phyloP scores from a whole-genome alignment of 2,113 vertebrate genomes.

The Nycticryphes semicollaris region DNA sequence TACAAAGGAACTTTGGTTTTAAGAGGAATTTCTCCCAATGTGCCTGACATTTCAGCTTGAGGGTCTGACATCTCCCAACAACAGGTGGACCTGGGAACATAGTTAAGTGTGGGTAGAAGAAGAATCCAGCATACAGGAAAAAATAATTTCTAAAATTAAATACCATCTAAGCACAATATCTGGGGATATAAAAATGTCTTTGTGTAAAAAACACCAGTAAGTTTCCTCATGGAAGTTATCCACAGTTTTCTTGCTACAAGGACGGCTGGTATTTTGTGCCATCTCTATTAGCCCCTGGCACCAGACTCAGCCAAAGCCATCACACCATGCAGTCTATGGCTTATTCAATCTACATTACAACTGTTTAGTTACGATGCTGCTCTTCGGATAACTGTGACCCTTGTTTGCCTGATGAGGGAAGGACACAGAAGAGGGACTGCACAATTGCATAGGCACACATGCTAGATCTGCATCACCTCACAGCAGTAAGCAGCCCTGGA shows the following conservation, averaged over 20 bases:
- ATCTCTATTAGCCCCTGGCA: background rate
- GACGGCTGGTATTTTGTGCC: background rate
- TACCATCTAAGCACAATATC: background rate
- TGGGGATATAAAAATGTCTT: background rate
- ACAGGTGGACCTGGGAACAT: background rate
- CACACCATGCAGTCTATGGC: background rate
- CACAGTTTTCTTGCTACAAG: background rate
- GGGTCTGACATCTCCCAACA: slow-evolving; percentile 3
- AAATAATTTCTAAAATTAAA: background rate
- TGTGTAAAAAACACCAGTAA: background rate
- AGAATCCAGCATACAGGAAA: background rate
- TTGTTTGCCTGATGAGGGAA: background rate
- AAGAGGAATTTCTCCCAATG: background rate
- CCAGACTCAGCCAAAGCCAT: background rate
- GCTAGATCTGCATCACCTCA: background rate
- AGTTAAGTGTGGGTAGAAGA: background rate
- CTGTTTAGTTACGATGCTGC: background rate
- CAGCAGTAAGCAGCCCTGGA: background rate
- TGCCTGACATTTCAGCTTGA: slow-evolving; percentile 15
- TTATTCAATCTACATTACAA: background rate
- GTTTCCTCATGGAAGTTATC: background rate
- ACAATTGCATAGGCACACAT: background rate
- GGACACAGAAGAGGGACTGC: background rate
- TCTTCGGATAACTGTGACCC: background rate
- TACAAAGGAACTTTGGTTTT: background rate